Conservation (phyloP, 30 jellyfish, hydroid and myxozoan species). For the Rhopilema esculentum region DNA sequence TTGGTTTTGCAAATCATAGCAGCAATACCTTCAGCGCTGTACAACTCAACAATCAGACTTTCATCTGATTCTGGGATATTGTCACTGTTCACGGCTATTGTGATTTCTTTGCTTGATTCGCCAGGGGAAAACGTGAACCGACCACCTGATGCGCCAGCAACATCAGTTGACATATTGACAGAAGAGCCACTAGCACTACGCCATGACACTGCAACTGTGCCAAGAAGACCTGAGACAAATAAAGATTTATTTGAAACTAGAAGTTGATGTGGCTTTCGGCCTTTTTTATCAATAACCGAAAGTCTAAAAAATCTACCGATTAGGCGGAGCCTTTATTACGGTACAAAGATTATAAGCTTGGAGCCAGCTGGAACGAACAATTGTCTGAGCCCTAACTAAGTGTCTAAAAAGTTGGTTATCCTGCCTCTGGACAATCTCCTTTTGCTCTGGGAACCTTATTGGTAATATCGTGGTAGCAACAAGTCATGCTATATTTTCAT, state of each 20-base stretch:
- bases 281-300: neutral
- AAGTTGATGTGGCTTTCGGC: too few relatives aligned
- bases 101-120: constrained; percentile 65
- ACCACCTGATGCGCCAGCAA: constrained; percentile 84
- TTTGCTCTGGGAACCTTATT: too few relatives aligned
- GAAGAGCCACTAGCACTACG: constrained; percentile 62
- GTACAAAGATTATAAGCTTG: neutral
- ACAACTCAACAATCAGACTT: constrained; percentile 64
- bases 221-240: constrained; percentile 71
- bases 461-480: too few relatives aligned
- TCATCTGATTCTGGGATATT: constrained; percentile 90
- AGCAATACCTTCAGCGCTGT: constrained; percentile 23
- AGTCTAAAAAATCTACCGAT: neutral
- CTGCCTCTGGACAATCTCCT: too few relatives aligned
- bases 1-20: neutral
- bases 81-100: constrained; percentile 70
- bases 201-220: constrained; percentile 85
- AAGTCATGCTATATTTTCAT: too few relatives aligned
- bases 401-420: too few relatives aligned
- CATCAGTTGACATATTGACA: constrained; percentile 65
- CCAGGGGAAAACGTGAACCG: constrained; percentile 56
- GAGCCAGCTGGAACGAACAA: neutral
- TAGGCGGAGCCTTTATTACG: too few relatives aligned
- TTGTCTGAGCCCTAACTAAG: too few relatives aligned
- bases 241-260: neutral